Evolutionary conservation across 2,797 vertebrate species (phyloP), one percentile per base, ranked within the genome.

Genomic region (Streptopelia turtur): DNA sequence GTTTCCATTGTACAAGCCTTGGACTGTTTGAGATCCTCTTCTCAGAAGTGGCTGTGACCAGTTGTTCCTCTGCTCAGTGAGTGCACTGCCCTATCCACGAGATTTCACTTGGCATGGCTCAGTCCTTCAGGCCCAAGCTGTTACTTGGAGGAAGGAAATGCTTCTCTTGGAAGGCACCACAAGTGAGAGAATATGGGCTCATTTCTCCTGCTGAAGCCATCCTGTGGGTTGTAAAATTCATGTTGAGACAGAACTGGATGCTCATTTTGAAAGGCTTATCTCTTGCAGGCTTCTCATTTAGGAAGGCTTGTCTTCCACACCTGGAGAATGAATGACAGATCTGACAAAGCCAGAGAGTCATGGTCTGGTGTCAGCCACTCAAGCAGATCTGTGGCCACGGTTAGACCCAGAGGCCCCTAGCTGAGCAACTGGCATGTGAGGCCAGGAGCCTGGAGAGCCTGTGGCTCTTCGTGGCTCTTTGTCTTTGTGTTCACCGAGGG

Each of bases 391-490:
- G n/a, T 4, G 52, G 63, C 75, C 18, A 33, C 0, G 0, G 13
- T 37, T 24, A 27, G 39, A 47, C 28, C 28, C 8, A 0, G 43
- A 23, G 27, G 55, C 9, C 30, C 39, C 0, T 0, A 16, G 16
- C 6, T 1, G 11, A 45, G 30, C 45, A 1, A 2, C 5, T 5
- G 37, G 30, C 31, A 39, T 0, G 0, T 0, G 6, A 52, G 24
- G 30, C 37, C 11, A 10, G 0, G 11, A 35, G 35, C 25, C 56
- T 25, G 43, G 63, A 66, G 55, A 91, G 64, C 31, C 75, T 37
- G 12, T 37, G 37, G 37, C 37, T 37, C 37, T 37, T 37, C 13
- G 37, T 37, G 37, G 37, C 12, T 37, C 37, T 37, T 37, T 13
- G 33, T 47, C 41, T 28, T n/a, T 41, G 24, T 52, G 33, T 21